These are phyloP conservation scores for Parelbella ahira DNA, from an alignment of 2,888 invertebrate species.

Conservation along the genomic window DNA sequence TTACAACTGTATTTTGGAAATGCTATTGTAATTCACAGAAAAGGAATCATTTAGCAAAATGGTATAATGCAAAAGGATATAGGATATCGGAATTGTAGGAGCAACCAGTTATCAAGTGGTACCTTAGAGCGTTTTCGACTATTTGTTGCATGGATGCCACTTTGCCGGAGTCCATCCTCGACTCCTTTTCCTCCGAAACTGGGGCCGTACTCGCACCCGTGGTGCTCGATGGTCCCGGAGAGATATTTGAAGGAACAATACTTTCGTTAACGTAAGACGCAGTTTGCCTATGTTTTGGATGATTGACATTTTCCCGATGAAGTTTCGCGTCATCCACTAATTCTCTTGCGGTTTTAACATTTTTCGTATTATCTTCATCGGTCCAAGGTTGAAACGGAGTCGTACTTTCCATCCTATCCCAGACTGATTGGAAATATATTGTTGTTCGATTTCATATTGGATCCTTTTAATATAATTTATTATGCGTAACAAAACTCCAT, in stretches of 20 bases:
- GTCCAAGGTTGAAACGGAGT: slow-evolving; percentile 79
- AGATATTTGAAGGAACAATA: slow-evolving; percentile 59
- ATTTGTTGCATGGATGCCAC: slow-evolving; percentile 81
- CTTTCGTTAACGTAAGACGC: slow-evolving; percentile 79
- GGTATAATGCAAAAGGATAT: not conserved
- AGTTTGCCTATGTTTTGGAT: slow-evolving; percentile 81
- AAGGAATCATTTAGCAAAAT: not conserved
- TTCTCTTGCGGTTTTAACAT: slow-evolving; percentile 73
- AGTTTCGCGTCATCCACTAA: slow-evolving; percentile 79
- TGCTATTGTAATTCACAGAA: not conserved
- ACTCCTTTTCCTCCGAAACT: slow-evolving; percentile 45
- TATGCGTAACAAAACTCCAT: slow-evolving; percentile 80
- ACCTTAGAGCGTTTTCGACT: slow-evolving; percentile 84
- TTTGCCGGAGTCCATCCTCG: slow-evolving; percentile 72
- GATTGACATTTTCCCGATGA: slow-evolving; percentile 80
- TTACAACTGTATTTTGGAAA: slow-evolving; percentile 1
- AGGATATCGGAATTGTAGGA: not conserved
- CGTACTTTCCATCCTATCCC: slow-evolving; percentile 74
- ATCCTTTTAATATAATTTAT: slow-evolving; percentile 59
- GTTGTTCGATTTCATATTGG: slow-evolving; percentile 65
- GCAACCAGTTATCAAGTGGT: slow-evolving; percentile 29
- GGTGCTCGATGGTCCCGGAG: slow-evolving; percentile 64
- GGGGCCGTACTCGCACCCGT: slow-evolving; percentile 49
- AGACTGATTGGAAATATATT: slow-evolving; percentile 48
- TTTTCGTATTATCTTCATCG: slow-evolving; percentile 69